These are phyloP conservation scores for Prolemur simus DNA, from an alignment of 2,113 vertebrate genomes.

Conservation along the genomic window DNA sequence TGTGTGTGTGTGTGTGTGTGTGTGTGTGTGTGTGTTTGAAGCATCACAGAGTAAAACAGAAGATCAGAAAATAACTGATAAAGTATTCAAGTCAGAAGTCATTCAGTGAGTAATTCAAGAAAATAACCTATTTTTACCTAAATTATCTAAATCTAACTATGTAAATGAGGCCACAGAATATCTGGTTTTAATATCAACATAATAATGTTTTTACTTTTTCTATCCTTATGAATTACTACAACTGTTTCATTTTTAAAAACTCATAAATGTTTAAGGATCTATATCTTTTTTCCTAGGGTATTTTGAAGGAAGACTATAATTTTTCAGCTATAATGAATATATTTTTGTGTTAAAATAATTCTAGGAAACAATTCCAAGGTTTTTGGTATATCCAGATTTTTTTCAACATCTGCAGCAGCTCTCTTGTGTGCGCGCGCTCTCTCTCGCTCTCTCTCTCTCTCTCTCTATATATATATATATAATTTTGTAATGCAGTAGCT, in stretches of 20 bases:
- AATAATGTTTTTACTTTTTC: neutral
- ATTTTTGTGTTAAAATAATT: neutral
- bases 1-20: neutral
- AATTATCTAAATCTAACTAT: neutral
- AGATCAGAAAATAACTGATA: neutral
- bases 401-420: neutral
- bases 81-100: constrained; percentile 10
- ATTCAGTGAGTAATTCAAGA: constrained; percentile 21
- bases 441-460: too few species aligned
- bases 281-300: neutral
- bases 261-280: constrained; percentile 24
- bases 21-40: neutral
- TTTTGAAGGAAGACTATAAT: neutral
- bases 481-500: neutral
- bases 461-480: neutral
- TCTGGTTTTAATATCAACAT: neutral
- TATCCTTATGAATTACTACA: neutral
- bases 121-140: neutral
- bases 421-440: too few species aligned
- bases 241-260: neutral
- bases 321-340: neutral
- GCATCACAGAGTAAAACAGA: neutral
- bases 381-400: neutral
- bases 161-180: neutral
- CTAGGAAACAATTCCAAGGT: neutral